Base-by-base conservation (phyloP, 2,888 invertebrate species). In the Podotricha telesiphe region DNA sequence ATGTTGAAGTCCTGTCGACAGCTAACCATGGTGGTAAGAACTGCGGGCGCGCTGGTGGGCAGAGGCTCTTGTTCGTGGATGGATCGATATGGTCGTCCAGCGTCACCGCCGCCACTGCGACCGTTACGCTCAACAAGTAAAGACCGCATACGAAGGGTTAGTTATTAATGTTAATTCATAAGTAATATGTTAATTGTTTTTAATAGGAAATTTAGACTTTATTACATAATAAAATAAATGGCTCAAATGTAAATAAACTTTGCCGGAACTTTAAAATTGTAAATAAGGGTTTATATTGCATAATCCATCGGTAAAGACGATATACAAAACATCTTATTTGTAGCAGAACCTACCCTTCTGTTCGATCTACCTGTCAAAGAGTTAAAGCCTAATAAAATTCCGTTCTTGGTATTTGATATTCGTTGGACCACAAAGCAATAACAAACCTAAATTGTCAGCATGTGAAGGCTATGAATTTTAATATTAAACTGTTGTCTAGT, bases 31-130 rank as follows among this genome's bases (percentile, higher is more conserved):
- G 97, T 97, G 74, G 97, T 97, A 78, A 94, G 96, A 71, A 96
- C 97, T 70, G 96, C 97, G 62, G 96, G 96, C 59, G 96, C 96
- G 74, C 93, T 96, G 82, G 95, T 96, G 76, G 94, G 95, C 58
- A 94, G 96, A 68, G 97, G 97, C 80, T 96, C 97, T 64, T 98
- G 98, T 91, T 97, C 97, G 70, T 98, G 98, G 98, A 97, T 98
- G 95, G 98, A 98, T 90, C 94, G 97, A 68, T 96, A 97, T 82
- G 98, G 98, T 5, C 94, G 98, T 74, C 97, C 98, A 0, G 97
- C 96, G 22, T 98, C 98, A 37, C 98, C 98, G 62, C 93, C 93
- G 40, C 85, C 89, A 15, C 84, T 82, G 51, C 88, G 93, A 15
- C 87, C 85, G 34, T 82, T 89, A 7, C 85, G 93, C 20, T 92